phyloP scores from a whole-genome alignment of 2,797 vertebrate species.

The Ambastaia sidthimunki region DNA sequence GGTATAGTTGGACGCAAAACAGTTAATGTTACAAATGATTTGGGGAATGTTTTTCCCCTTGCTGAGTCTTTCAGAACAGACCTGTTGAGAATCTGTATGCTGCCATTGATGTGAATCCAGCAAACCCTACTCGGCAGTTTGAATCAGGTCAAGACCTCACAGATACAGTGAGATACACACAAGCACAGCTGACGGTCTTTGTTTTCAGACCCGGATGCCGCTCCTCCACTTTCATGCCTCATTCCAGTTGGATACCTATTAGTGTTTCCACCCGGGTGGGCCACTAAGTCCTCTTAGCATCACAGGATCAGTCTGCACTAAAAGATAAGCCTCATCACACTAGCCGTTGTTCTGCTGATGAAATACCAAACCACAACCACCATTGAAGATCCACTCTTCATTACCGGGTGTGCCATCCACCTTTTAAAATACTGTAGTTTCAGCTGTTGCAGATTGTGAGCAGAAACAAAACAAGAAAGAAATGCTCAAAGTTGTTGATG shows the following conservation, averaged over 20 bases:
- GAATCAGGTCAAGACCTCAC: slow-evolving; percentile 43
- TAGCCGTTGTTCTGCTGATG: slow-evolving; percentile 10
- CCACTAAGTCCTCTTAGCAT: slow-evolving; percentile 12
- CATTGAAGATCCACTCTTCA: slow-evolving; percentile 11
- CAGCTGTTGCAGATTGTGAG: slow-evolving; percentile 50
- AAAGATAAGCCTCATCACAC: slow-evolving; percentile 26
- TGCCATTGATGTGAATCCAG: neutral
- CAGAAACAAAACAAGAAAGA: slow-evolving; percentile 55
- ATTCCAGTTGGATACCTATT: slow-evolving; percentile 25
- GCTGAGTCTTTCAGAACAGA: too few species aligned
- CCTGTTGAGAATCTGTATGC: too few species aligned
- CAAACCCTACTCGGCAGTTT: slow-evolving; percentile 7
- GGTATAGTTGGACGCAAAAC: too few species aligned
- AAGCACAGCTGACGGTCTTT: slow-evolving; percentile 42
- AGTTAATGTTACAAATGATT: too few species aligned
- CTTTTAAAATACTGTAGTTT: slow-evolving; percentile 46
- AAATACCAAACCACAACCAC: slow-evolving; percentile 29
- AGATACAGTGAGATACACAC: slow-evolving; percentile 20
- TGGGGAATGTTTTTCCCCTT: too few species aligned
- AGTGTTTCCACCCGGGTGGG: slow-evolving; percentile 18
- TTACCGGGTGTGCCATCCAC: neutral
- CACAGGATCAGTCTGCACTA: slow-evolving; percentile 1
- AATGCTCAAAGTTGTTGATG: slow-evolving; percentile 76
- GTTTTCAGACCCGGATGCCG: neutral
- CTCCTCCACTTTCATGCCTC: slow-evolving; percentile 8